Base-by-base conservation (phyloP, 2,797 vertebrate species). In the Scarus forsteni region DNA sequence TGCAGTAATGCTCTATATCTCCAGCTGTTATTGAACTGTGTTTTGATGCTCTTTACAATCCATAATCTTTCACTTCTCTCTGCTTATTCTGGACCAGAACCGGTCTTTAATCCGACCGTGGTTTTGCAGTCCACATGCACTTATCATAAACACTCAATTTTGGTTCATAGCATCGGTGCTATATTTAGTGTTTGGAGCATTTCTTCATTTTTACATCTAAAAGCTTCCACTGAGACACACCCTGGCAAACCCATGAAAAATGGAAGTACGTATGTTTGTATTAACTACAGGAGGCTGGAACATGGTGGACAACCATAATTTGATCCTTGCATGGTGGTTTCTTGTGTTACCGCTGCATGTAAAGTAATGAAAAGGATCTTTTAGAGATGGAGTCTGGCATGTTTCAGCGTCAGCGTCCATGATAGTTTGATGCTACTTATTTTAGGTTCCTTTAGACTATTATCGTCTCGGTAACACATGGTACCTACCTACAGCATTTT, bases 61-160 rank as follows among this genome's bases (percentile, higher is more conserved):
- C 73, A 59, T 60, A 63, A 67, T 79, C 83, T 57, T 68, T 79
- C 46, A 74, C 62, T 77, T 61, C 16, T 43, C 51, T 66, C 40
- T 61, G 42, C 62, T 57, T 84, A 66, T 74, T 81, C 76, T 85
- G 73, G 61, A 76, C 72, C 40, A 15, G 54, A 74, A 66, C 79
- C n/a, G 39, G 52, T 74, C 68, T 83, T 82, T 57, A 76, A 85
- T 90, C 77, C 54, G n/a, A 88, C 86, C 73, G 7, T 54, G 81
- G 79, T 73, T 88, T 69, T 56, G 35, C 72, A 69, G 58, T 80
- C 60, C 83, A 65, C 75, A 36, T 70, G 80, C 74, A 66, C 65
- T 69, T 44, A 73, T 80, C 84, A 64, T 58, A 84, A 89, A 88
- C 88, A 77, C 81, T 84, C 85, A 78, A 86, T 90, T 93, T 86